Evolutionary conservation across 2,888 invertebrate genomes (phyloP), one percentile per base, ranked within the genome.

Genomic region (Frankliniella intonsa): DNA sequence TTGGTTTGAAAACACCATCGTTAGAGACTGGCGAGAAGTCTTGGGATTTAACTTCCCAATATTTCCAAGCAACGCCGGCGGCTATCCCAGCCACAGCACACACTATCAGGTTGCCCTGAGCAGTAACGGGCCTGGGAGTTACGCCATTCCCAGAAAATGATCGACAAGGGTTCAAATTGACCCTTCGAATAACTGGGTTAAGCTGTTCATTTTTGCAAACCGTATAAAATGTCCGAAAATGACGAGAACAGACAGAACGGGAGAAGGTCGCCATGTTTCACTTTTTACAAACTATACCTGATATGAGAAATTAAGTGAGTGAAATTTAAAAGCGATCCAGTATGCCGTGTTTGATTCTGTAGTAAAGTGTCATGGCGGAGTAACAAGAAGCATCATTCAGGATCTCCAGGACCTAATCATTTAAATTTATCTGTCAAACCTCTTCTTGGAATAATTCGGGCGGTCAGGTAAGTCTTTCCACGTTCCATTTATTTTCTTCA

Each of bases 201-300:
- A 25, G 69, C 25, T 76, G 69, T 76, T 76, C 69, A 76, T 76
- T 76, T 25, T 76, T 76, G 69, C 69, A 76, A n/a, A 76, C 2
- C 69, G 69, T 25, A 22, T 25, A 25, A 22, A 76, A 9, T 25
- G 69, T 22, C 5, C 69, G 69, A 76, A 76, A 76, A 22, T 76
- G 69, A 25, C 69, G 69, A 12, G 69, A 11, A 76, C 69, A 76
- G 22, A 76, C 69, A 25, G 22, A 25, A 25, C 69, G 69, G 0
- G 69, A 76, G 69, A 76, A 12, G 22, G 69, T 25, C 69, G 69
- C 69, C 69, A 76, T 76, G 69, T 76, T 76, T 76, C 38, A 38
- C 38, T 38, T 25, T 25, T 12, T 22, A 3, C 69, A 76, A 17
- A 76, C 25, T 76, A 14, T 19, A 62, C 14, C 7, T 7, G 14